Evolutionary conservation across 2,797 vertebrate species (phyloP).

Genomic region (Pseudochaenichthys georgianus): DNA sequence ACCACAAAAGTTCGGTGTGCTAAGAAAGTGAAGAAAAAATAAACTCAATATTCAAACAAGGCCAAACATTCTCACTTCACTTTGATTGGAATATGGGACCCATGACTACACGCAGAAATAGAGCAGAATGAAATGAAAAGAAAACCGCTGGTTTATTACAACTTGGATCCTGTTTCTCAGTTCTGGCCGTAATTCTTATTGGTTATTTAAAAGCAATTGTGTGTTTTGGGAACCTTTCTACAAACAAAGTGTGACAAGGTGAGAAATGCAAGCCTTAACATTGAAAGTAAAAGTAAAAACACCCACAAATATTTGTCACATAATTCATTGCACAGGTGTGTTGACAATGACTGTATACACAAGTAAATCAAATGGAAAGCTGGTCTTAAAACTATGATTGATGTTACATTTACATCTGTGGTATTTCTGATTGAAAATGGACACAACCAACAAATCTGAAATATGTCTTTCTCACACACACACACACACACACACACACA

Average conservation of each 20-base stretch:
- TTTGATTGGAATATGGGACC: neutral
- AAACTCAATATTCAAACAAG: conserved; percentile 9
- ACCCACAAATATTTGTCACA: neutral
- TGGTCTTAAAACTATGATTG: neutral
- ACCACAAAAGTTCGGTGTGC: conserved; percentile 20
- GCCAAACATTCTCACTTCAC: neutral
- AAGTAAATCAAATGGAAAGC: neutral
- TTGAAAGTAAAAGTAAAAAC: neutral
- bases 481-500: too few relatives aligned
- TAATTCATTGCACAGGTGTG: neutral
- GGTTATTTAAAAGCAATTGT: neutral
- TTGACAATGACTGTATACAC: neutral
- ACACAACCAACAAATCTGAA: neutral
- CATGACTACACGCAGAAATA: neutral
- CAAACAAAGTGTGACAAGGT: conserved; percentile 1
- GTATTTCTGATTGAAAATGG: neutral
- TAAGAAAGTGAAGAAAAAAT: neutral
- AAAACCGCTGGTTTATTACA: neutral
- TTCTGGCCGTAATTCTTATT: neutral
- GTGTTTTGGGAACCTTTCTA: neutral
- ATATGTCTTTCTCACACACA: neutral
- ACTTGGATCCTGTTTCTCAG: too few relatives aligned
- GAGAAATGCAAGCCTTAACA: neutral
- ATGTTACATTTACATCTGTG: conserved; percentile 2
- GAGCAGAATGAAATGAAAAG: conserved; percentile 9